A percentile compares a stretch with the other conserved stretches of the same genome.
Evolutionary conservation across 2,888 invertebrate species (phyloP).

Genomic region (Lymantria monacha): DNA sequence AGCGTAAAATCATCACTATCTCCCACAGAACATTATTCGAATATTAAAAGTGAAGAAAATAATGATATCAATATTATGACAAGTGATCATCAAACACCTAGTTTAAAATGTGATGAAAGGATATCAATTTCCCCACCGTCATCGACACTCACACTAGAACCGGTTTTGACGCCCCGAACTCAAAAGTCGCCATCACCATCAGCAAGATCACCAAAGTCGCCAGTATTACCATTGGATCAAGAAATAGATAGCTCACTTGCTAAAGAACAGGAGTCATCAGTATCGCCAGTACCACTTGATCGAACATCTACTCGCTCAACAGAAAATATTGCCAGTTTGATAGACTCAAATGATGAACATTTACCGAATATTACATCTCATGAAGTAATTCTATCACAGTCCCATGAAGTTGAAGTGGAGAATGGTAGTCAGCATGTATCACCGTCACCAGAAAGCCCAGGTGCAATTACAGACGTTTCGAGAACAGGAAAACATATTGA

Average conservation of each 20-base stretch:
- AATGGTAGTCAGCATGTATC: conserved; percentile 37
- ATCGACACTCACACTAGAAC: conserved; percentile 36
- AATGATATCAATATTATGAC: conserved; percentile 29
- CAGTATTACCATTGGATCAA: conserved; percentile 42
- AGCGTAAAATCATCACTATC: conserved; percentile 49
- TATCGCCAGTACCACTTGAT: conserved; percentile 46
- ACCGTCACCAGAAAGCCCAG: conserved; percentile 43
- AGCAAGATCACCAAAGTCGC: conserved; percentile 51
- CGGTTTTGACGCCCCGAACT: conserved; percentile 43
- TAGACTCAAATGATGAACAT: conserved; percentile 21
- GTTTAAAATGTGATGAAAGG: conserved; percentile 47
- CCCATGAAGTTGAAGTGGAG: conserved; percentile 44
- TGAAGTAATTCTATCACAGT: conserved; percentile 46
- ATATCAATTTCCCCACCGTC: conserved; percentile 45
- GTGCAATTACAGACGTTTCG: conserved; percentile 46
- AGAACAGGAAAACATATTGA: conserved; percentile 48
- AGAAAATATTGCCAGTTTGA: conserved; percentile 38
- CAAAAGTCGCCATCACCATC: conserved; percentile 66
- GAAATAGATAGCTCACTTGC: conserved; percentile 39
- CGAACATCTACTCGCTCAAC: conserved; percentile 22
- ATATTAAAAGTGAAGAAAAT: conserved; percentile 37
- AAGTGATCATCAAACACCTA: conserved; percentile 41
- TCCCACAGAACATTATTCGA: conserved; percentile 42
- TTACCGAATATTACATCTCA: conserved; percentile 35
- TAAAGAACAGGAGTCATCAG: conserved; percentile 37